A percentile compares a stretch with the other conserved stretches of the same genome.
These are phyloP conservation scores for Bryconaethiops microstoma DNA, from an alignment of 2,797 vertebrate genomes.

Conservation along the genomic window DNA sequence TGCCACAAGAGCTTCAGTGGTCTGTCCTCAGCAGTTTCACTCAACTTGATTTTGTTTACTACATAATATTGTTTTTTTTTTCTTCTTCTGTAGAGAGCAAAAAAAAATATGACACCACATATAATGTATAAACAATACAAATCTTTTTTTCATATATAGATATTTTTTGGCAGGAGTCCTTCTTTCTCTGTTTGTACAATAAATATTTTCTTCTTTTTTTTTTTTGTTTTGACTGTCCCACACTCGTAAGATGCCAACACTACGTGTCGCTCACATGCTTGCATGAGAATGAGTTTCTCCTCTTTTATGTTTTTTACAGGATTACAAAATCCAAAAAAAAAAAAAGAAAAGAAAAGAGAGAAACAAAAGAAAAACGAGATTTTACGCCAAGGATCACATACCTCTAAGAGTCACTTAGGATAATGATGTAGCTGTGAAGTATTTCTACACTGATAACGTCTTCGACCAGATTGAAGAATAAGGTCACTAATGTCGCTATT, in stretches of 20 bases:
- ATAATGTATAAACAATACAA: constrained; percentile 95
- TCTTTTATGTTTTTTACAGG: constrained; percentile 73
- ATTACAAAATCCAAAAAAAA: constrained; percentile 69
- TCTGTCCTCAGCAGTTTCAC: constrained; percentile 60
- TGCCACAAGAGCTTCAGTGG: constrained; percentile 61
- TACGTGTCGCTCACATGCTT: constrained; percentile 81
- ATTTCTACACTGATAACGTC: constrained; percentile 83
- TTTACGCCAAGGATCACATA: constrained; percentile 87
- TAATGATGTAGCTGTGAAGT: constrained; percentile 91
- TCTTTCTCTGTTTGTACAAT: constrained; percentile 76
- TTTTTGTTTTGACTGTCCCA: constrained; percentile 76
- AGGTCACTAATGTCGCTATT: constrained; percentile 84
- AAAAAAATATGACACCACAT: constrained; percentile 87
- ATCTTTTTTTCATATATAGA: constrained; percentile 77
- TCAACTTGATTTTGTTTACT: constrained; percentile 69
- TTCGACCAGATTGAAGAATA: constrained; percentile 80
- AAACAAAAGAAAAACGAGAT: neutral
- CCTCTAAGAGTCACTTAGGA: constrained; percentile 96
- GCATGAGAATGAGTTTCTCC: constrained; percentile 75
- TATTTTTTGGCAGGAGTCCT: constrained; percentile 86
- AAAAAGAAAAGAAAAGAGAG: constrained; percentile 44
- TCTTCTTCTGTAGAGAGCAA: constrained; percentile 82
- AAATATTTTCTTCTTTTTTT: constrained; percentile 63
- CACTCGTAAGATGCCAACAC: constrained; percentile 73
- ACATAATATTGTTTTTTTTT: constrained; percentile 71